Evolutionary conservation across 2,113 vertebrate species (phyloP), one percentile per base, ranked within the genome.

Genomic region (Alces alces): DNA sequence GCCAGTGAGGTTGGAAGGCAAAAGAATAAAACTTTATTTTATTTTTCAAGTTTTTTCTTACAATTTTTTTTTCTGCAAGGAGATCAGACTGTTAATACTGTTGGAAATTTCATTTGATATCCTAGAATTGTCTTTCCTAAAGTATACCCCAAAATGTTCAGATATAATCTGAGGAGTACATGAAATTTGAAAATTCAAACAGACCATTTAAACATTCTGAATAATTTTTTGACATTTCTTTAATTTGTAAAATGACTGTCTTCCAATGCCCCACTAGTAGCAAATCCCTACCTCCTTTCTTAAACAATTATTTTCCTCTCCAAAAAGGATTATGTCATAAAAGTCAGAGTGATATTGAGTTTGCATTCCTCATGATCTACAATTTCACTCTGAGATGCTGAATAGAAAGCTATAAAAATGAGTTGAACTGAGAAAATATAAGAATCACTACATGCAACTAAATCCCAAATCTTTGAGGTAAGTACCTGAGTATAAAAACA

Each of bases 351-450:
- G 86, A 17, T 9, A 52, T 15, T 92, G 84, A 8, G 1, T 96
- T 93, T 96, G 2, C 25, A 90, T 96, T 97, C 97, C 36, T 95
- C 43, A 83, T 95, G 5, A 66, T 90, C 9, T 93, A 3, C n/a
- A 95, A 60, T 97, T 57, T 97, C 33, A 94, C 4, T 87, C 9
- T 95, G 82, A 47, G 33, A 79, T 70, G 33, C 16, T 30, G 93
- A 98, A 92, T 36, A 97, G n/a, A 1, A 9, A 90, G 55, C n/a
- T 16, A 45, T 45, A 54, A 43, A 95, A 95, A 79, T 39, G 0
- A 94, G 84, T 86, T 93, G 0, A 61, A 54, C 2, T 0, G 0
- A 14, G 84, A 12, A 57, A n/a, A 19, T 8, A 66, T 54, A 45
- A 0, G 16, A 21, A 60, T 93, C 36, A 95, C 0, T 7, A 54